phyloP scores from a whole-genome alignment of 92 coral and sea anemone species.

The Paragorgia papillata region DNA sequence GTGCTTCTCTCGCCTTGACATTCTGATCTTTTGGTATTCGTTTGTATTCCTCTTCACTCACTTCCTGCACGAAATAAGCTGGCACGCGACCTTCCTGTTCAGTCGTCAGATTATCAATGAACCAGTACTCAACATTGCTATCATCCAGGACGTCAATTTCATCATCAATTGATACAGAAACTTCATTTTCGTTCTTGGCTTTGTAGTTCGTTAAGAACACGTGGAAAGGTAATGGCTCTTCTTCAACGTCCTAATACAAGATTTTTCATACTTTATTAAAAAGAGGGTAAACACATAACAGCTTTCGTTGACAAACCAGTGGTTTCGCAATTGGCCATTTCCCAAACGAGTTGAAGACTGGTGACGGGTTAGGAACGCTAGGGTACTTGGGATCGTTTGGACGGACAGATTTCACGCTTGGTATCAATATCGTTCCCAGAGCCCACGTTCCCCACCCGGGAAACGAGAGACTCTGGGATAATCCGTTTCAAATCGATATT shows the following conservation, averaged over 20 bases:
- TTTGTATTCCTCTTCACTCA: slow-evolving; percentile 56
- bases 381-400: too few species aligned
- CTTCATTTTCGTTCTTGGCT: slow-evolving; percentile 71
- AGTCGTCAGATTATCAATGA: slow-evolving; percentile 67
- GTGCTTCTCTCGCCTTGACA: slow-evolving; percentile 77
- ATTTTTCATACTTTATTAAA: too few species aligned
- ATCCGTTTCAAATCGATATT: too few species aligned
- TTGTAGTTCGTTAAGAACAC: slow-evolving; percentile 78
- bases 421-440: too few species aligned
- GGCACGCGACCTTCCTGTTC: slow-evolving; percentile 88
- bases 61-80: slow-evolving; percentile 60
- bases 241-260: slow-evolving; percentile 55
- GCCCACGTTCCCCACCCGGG: too few species aligned
- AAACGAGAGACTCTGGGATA: too few species aligned
- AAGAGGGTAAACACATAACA: too few species aligned
- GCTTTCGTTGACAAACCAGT: too few species aligned
- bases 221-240: slow-evolving; percentile 50
- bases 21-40: slow-evolving; percentile 61
- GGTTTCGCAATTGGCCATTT: too few species aligned
- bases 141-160: slow-evolving; percentile 71
- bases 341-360: too few species aligned
- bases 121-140: slow-evolving; percentile 60
- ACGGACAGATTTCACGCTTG: too few species aligned
- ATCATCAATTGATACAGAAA: slow-evolving; percentile 83
- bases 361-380: too few species aligned